Percentiles rank a stretch among this genome's conserved stretches.
Conservation (phyloP, 2,797 vertebrate species). For the Parambassis ranga region DNA sequence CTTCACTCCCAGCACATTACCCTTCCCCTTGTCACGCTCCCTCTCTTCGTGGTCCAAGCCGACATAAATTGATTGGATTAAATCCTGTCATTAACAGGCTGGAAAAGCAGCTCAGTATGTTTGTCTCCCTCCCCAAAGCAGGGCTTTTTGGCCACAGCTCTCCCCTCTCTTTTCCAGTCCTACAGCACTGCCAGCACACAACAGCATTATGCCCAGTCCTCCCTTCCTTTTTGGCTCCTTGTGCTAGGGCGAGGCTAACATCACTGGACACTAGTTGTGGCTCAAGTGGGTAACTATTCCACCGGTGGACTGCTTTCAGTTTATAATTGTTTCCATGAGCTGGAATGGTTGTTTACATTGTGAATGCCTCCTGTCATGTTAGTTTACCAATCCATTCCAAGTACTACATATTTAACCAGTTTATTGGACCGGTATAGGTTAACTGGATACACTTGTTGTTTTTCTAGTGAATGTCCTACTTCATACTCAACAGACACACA, state of each 20-base stretch:
- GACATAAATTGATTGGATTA: slow-evolving; percentile 83
- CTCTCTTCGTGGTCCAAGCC: slow-evolving; percentile 78
- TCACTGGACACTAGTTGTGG: slow-evolving; percentile 65
- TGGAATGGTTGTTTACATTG: slow-evolving; percentile 42
- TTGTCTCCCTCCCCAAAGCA: slow-evolving; percentile 75
- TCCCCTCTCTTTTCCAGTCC: slow-evolving; percentile 71
- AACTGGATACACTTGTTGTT: slow-evolving; percentile 39
- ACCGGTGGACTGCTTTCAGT: slow-evolving; percentile 45
- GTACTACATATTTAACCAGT: slow-evolving; percentile 49
- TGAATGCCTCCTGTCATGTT: slow-evolving; percentile 52
- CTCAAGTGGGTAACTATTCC: slow-evolving; percentile 66
- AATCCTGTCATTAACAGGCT: slow-evolving; percentile 83
- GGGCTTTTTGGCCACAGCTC: slow-evolving; percentile 70
- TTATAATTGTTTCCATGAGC: slow-evolving; percentile 59
- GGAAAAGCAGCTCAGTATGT: slow-evolving; percentile 82
- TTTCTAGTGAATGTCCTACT: slow-evolving; percentile 41
- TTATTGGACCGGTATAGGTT: slow-evolving; percentile 42
- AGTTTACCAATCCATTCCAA: slow-evolving; percentile 43
- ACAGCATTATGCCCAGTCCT: slow-evolving; percentile 72
- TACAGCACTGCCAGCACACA: slow-evolving; percentile 70
- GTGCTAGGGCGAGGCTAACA: slow-evolving; percentile 62
- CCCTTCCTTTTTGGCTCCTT: slow-evolving; percentile 60
- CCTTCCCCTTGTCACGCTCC: slow-evolving; percentile 76
- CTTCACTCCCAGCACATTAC: slow-evolving; percentile 78
- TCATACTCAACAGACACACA: slow-evolving; percentile 22